Evolutionary conservation across 1,140 invertebrate species (phyloP), one percentile per base, ranked within the genome.

Genomic region (Papilio xuthus): DNA sequence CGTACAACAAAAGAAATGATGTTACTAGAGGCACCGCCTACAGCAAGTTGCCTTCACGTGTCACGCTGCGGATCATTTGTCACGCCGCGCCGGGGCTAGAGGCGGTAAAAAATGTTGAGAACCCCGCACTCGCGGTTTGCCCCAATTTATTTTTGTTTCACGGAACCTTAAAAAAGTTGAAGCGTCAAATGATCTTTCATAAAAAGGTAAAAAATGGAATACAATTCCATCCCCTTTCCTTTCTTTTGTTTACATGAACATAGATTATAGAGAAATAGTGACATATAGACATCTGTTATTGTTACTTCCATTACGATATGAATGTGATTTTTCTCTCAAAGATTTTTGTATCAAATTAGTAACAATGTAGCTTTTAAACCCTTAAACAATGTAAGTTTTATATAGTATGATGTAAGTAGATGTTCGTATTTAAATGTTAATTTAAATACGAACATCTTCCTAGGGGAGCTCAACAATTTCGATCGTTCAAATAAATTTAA

Each of bases 1-100:
- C 10, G 23, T 60, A 60, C 4, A 67, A 67, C 26, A 67, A 67
- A 67, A 67, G 60, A 32, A 32, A 67, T 67, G 60, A 67, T 28
- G 26, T 32, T 67, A 15, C 23, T 1, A 56, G 53, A 56, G 60
- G 4, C 3, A 13, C 60, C 26, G 60, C 71, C 71, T 50, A 73
- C 71, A 50, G 41, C 71, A 67, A 67, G 60, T 73, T 73, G 18
- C 71, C 41, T 73, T 73, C 71, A 73, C 42, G 47, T 73, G 71
- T 73, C 42, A 73, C 41, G 71, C 23, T 50, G 42, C 8, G n/a
- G 23, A 28, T 73, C 71, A 73, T 73, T 73, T 73, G 71, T 73
- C 71, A 73, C 20, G 44, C 41, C 6, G 20, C 20, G 44, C 41
- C 6, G 20, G 20, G 41, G 71, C 42, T 42, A 50, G 71, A 26